Percentiles rank a stretch among this genome's conserved stretches.
Evolutionary conservation across 2,113 vertebrate species (phyloP).

Genomic region (Hipposideros armiger): DNA sequence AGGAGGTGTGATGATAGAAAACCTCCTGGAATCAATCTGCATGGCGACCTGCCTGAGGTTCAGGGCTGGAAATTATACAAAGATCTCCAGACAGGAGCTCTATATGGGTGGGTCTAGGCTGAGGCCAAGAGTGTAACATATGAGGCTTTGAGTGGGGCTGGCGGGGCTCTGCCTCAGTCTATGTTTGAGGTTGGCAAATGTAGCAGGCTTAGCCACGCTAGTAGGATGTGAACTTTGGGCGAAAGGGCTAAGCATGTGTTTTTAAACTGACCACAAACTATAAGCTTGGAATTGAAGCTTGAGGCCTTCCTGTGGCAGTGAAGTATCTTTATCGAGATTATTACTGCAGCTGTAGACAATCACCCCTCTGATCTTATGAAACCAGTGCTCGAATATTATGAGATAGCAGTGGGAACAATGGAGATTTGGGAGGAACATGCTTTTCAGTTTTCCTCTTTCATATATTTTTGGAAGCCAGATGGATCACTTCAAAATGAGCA

Average conservation of each 20-base stretch:
- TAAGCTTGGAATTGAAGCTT: not conserved
- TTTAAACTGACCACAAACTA: not conserved
- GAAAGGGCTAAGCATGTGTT: not conserved
- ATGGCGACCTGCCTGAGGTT: not conserved
- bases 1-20: not conserved
- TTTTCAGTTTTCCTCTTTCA: not conserved
- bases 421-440: not conserved
- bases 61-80: not conserved
- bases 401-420: not conserved
- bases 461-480: not conserved
- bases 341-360: not conserved
- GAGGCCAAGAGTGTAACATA: not conserved
- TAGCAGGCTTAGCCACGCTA: not conserved
- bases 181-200: not conserved
- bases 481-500: not conserved
- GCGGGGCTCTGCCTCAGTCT: not conserved
- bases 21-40: not conserved
- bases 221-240: not conserved
- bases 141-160: no score
- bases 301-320: not conserved
- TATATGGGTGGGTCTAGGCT: not conserved
- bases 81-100: not conserved
- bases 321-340: not conserved
- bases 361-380: not conserved
- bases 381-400: no score